A percentile compares a stretch with the other conserved stretches of the same genome.
phyloP scores from a whole-genome alignment of 1,140 invertebrate genomes.

The Aphidius ervi region DNA sequence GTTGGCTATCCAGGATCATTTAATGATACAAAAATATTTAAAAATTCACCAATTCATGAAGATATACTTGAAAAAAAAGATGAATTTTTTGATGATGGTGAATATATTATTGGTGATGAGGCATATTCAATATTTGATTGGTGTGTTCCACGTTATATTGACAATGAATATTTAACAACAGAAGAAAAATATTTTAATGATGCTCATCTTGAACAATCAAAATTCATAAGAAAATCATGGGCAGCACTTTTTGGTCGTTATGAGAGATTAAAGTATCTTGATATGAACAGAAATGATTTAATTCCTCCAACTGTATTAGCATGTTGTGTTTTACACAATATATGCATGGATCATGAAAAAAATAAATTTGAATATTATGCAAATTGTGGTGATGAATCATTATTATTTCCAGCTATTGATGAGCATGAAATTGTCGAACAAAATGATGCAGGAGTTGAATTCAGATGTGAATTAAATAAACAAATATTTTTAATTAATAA shows the following conservation, averaged over 20 bases:
- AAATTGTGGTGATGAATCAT: not conserved
- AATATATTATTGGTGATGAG: slow-evolving; percentile 8
- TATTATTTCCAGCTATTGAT: no score
- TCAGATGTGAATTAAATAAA: no score
- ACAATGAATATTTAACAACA: slow-evolving; percentile 3
- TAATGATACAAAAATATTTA: slow-evolving; percentile 11
- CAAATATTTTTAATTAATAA: no score
- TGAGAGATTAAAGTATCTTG: slow-evolving; percentile 7
- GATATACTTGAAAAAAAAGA: not conserved
- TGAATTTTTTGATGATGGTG: not conserved
- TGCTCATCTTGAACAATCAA: not conserved
- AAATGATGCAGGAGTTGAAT: no score
- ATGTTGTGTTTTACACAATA: slow-evolving; percentile 9
- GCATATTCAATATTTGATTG: slow-evolving; percentile 8
- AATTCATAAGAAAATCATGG: not conserved
- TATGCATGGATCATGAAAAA: slow-evolving; percentile 7
- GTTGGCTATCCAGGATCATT: slow-evolving; percentile 10
- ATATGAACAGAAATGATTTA: slow-evolving; percentile 14
- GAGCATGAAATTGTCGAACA: no score
- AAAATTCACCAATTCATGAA: slow-evolving; percentile 10
- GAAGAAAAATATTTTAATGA: slow-evolving; percentile 4
- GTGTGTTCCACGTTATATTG: not conserved
- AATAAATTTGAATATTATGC: not conserved
- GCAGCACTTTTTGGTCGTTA: slow-evolving; percentile 7
- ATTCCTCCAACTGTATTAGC: slow-evolving; percentile 8